These are phyloP conservation scores for Penaeus chinensis DNA, from an alignment of 1,140 invertebrate genomes.

Conservation along the genomic window DNA sequence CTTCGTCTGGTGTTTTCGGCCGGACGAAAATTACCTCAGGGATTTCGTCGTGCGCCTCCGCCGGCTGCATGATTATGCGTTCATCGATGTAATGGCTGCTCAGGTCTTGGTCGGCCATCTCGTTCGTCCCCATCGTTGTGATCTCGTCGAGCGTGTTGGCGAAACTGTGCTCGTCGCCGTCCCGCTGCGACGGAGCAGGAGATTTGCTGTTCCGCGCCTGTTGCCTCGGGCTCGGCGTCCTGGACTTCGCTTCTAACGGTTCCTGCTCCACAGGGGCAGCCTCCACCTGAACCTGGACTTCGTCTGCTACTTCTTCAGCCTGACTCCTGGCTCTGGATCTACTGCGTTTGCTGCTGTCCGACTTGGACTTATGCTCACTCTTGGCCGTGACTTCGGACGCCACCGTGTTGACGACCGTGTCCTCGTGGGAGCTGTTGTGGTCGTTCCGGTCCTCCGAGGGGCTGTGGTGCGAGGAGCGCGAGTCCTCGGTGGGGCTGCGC, in stretches of 20 bases:
- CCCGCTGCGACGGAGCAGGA: conserved; percentile 42
- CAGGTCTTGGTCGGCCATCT: conserved; percentile 62
- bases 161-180: conserved; percentile 58
- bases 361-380: conserved; percentile 32
- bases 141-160: conserved; percentile 62
- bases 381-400: conserved; percentile 44
- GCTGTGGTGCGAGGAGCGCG: conserved; percentile 10
- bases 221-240: conserved; percentile 34
- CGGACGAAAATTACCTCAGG: conserved; percentile 47
- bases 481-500: conserved; percentile 16
- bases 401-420: conserved; percentile 37
- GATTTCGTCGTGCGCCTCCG: conserved; percentile 15
- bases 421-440: conserved; percentile 30
- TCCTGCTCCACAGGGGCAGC: conserved; percentile 3
- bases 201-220: conserved; percentile 41
- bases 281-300: conserved; percentile 29
- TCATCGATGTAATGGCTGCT: conserved; percentile 57
- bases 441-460: conserved; percentile 8
- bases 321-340: conserved; percentile 49
- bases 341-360: conserved; percentile 27
- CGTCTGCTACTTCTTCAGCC: conserved; percentile 21
- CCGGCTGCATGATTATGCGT: conserved; percentile 6
- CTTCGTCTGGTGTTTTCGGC: conserved; percentile 35
- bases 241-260: conserved; percentile 26
- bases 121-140: conserved; percentile 61